phyloP scores from a whole-genome alignment of 2,888 invertebrate species.

The Serripes groenlandicus region DNA sequence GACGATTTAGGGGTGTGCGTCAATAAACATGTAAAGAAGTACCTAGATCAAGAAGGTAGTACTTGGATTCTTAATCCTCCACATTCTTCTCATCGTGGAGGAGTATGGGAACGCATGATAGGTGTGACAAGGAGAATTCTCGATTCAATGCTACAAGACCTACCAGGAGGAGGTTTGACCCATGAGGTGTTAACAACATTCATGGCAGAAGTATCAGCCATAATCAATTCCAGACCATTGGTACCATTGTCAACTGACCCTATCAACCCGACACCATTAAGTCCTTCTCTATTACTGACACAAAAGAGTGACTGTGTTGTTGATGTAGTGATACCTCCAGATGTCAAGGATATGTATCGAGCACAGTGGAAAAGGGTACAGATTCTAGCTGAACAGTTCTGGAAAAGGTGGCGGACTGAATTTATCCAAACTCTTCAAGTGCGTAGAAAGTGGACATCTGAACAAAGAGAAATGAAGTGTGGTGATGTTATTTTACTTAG shows the following conservation, averaged over 20 bases:
- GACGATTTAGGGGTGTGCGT: not conserved
- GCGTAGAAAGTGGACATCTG: not conserved
- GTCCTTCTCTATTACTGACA: not conserved
- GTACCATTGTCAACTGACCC: not conserved
- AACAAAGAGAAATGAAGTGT: not conserved
- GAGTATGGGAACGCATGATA: constrained; percentile 42
- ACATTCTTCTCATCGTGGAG: constrained; percentile 36
- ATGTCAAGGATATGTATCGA: no score
- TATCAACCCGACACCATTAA: not conserved
- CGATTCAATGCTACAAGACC: constrained; percentile 21
- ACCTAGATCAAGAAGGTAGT: not conserved
- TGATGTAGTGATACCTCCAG: not conserved
- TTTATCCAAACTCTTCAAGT: not conserved
- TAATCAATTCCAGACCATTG: constrained; percentile 42
- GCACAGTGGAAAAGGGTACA: not conserved
- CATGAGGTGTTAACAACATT: no score
- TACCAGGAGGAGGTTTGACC: constrained; percentile 22
- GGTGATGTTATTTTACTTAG: not conserved
- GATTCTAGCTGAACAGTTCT: not conserved
- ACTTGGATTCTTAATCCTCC: not conserved
- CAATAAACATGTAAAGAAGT: not conserved
- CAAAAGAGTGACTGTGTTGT: no score
- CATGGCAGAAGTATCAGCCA: constrained; percentile 48
- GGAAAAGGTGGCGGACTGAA: not conserved
- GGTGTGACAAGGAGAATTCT: constrained; percentile 37